Evolutionary conservation across 92 coral and sea anemone genomes (phyloP).

Genomic region (Heteractis magnifica): DNA sequence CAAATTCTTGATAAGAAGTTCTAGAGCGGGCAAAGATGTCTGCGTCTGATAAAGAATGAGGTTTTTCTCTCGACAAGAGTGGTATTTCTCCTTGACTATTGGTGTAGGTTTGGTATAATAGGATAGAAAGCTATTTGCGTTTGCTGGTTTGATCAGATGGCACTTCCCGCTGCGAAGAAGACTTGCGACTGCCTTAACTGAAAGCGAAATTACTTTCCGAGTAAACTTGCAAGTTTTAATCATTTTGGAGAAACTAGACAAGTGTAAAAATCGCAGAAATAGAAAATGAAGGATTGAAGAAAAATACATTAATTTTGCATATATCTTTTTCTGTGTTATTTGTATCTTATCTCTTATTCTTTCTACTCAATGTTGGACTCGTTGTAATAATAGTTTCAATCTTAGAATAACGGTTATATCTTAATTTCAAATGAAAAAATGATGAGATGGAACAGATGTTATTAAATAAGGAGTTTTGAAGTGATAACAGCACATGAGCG

Average conservation of each 20-base stretch:
- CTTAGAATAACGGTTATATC: not conserved
- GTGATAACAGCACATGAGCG: not conserved
- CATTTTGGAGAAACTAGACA: not conserved
- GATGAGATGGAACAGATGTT: slow-evolving; percentile 1
- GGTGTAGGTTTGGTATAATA: not conserved
- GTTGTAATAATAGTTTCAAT: no score
- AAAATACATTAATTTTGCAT: not conserved
- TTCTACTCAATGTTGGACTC: no score
- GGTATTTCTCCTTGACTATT: not conserved
- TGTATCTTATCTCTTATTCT: no score
- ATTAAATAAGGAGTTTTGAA: not conserved
- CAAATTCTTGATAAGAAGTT: not conserved
- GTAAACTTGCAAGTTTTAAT: not conserved
- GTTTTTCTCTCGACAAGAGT: not conserved
- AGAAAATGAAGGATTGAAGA: not conserved
- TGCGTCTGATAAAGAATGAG: not conserved
- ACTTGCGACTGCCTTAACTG: not conserved
- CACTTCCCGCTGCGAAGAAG: not conserved
- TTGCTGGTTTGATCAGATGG: not conserved
- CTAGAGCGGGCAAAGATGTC: not conserved
- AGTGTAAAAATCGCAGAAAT: not conserved
- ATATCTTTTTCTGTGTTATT: no score
- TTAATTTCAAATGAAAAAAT: not conserved
- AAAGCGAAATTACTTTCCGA: not conserved
- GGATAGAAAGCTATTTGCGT: not conserved